Evolutionary conservation across 1,140 invertebrate species (phyloP).

Genomic region (Conus betulinus): DNA sequence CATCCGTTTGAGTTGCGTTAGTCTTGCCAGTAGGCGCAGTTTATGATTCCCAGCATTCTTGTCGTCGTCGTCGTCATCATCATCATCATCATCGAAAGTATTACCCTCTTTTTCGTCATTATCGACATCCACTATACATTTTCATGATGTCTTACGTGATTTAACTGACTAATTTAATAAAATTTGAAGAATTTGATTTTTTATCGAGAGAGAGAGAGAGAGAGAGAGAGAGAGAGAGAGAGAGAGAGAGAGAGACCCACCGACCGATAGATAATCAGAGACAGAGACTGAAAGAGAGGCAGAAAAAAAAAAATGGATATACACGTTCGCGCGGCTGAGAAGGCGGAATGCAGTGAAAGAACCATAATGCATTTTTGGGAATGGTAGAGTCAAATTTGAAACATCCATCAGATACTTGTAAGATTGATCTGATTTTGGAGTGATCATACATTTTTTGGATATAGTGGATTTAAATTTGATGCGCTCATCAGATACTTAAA

Average conservation of each 20-base stretch:
- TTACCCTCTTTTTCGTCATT: no score
- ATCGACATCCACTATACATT: no score
- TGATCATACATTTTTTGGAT: neutral
- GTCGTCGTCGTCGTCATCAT: no score
- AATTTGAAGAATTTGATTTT: no score
- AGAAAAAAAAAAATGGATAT: neutral
- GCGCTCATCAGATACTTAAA: neutral
- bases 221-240: neutral
- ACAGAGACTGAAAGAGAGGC: neutral
- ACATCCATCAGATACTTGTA: neutral
- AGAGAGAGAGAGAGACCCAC: no score
- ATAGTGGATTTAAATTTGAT: neutral
- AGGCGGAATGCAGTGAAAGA: neutral
- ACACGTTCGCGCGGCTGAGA: neutral
- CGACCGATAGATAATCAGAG: no score
- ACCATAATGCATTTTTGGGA: neutral
- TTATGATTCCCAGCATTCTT: no score
- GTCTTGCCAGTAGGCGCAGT: no score
- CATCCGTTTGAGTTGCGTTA: no score
- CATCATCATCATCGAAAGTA: no score
- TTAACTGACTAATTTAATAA: no score
- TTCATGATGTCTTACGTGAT: no score
- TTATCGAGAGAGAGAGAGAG: neutral
- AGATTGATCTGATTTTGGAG: neutral
- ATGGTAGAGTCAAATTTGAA: neutral